Evolutionary conservation across 2,797 vertebrate genomes (phyloP), one percentile per base, ranked within the genome.

Genomic region (Tokudaia muenninki): DNA sequence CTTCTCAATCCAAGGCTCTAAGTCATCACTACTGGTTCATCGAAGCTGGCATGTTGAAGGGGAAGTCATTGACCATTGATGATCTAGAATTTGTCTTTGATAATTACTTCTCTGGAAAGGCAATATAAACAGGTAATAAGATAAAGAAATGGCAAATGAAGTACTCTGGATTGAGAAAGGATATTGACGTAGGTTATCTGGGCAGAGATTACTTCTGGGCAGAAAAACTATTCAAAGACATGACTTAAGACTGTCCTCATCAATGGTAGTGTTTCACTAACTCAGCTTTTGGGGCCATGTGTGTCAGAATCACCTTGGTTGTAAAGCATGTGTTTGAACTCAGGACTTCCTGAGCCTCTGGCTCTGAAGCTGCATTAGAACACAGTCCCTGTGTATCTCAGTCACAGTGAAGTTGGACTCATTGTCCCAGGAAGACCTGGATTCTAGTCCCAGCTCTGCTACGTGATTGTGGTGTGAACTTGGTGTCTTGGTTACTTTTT

Each of bases 91-190:
- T 93, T 89, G 21, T 92, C 44, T 70, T 92, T 94, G 55, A 77
- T 17, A 63, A 41, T 79, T 61, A 55, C 22, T 94, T 95, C 4
- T 78, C 16, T 96, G 70, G 65, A 88, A 90, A 95, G 75, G 22
- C 34, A 31, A 50, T 11, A 34, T 26, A 72, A 44, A 22, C 8
- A 67, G 70, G 8, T 65, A 74, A 75, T 19, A 57, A 81, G 61
- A 87, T 8, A 29, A 67, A 67, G 22, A 67, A 37, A 92, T 88
- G 84, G 44, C 52, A 90, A 87, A 93, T 29, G 59, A 72, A 87
- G 41, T 21, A 11, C 8, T 22, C 9, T 34, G 41, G 24, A 29
- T 81, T 94, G 65, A 74, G 88, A 86, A 81, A 84, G 4, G 4
- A 65, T 34, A 72, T 78, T 77, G 50, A 82, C 1, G 50, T 81